Evolutionary conservation across 2,113 vertebrate species (phyloP).

Genomic region (Helogale parvula): DNA sequence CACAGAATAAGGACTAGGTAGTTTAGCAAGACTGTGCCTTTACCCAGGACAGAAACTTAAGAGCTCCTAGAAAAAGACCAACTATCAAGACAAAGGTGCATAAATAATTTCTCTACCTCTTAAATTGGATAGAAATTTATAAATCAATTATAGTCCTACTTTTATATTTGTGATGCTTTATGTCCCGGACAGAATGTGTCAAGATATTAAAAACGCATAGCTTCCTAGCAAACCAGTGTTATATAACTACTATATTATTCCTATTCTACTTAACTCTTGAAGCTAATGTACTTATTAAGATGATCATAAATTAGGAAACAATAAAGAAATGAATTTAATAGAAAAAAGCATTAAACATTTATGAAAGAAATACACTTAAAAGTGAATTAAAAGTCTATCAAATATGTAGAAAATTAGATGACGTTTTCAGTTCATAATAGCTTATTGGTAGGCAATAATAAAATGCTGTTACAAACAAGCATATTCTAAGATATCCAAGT

Average conservation of each 20-base stretch:
- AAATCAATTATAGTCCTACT: not conserved
- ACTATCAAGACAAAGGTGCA: not conserved
- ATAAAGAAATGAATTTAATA: not conserved
- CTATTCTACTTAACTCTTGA: not conserved
- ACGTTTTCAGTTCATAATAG: not conserved
- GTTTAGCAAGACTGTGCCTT: not conserved
- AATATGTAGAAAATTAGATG: not conserved
- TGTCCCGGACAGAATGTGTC: not conserved
- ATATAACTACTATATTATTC: not conserved
- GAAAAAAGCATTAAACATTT: not conserved
- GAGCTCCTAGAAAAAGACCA: not conserved
- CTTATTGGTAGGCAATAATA: not conserved
- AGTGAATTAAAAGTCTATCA: not conserved
- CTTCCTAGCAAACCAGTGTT: not conserved
- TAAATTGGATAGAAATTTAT: not conserved
- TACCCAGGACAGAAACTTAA: not conserved
- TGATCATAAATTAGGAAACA: not conserved
- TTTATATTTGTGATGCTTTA: not conserved
- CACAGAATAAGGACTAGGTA: not conserved
- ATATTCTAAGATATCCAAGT: not conserved
- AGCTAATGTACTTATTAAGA: not conserved
- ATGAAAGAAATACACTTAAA: not conserved
- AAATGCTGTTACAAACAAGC: not conserved
- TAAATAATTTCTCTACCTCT: not conserved
- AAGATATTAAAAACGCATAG: not conserved